Conservation (phyloP, 2,888 invertebrate species). For the Troglohyphantes excavatus region DNA sequence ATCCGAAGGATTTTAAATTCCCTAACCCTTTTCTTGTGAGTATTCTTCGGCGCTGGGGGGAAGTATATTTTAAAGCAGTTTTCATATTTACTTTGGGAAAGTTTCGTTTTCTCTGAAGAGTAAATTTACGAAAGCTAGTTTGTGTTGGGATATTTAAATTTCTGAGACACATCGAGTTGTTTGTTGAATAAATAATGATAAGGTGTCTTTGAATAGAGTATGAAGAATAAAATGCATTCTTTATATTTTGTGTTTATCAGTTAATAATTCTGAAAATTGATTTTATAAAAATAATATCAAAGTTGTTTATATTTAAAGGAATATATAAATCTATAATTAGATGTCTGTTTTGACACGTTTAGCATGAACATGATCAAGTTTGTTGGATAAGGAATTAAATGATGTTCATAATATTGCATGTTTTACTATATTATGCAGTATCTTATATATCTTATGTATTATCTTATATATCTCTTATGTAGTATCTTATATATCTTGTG, state of each 20-base stretch:
- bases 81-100: constrained; percentile 44
- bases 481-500: too few relatives aligned
- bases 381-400: too few relatives aligned
- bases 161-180: constrained; percentile 23
- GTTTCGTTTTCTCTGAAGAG: not conserved
- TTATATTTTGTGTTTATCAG: not conserved
- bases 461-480: too few relatives aligned
- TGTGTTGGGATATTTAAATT: constrained; percentile 32
- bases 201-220: constrained; percentile 16
- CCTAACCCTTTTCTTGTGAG: constrained; percentile 21
- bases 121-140: constrained; percentile 41
- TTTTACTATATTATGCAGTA: too few relatives aligned
- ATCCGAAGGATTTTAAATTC: constrained; percentile 40
- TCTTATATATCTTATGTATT: too few relatives aligned
- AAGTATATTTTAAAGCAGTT: constrained; percentile 38
- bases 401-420: too few relatives aligned
- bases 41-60: not conserved
- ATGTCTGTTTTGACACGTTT: too few relatives aligned
- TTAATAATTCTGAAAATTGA: too few relatives aligned
- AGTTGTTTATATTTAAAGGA: too few relatives aligned
- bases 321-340: too few relatives aligned
- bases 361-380: too few relatives aligned
- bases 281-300: too few relatives aligned
- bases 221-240: not conserved
- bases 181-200: constrained; percentile 30